Evolutionary conservation across 2,888 invertebrate genomes (phyloP), one percentile per base, ranked within the genome.

Genomic region (Acleris literana): DNA sequence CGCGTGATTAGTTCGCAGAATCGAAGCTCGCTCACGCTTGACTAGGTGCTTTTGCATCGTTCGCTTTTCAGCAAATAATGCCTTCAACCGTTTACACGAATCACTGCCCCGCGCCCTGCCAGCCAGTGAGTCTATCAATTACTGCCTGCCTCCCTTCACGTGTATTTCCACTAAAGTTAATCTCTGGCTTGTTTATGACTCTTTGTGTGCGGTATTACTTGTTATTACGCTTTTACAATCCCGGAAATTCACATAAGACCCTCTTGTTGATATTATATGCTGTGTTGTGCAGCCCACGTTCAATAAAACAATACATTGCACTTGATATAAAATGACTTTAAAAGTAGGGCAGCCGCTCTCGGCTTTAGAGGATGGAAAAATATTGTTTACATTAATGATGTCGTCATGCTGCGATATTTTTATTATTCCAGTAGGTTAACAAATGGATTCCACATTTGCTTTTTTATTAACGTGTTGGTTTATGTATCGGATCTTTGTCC

Each of bases 31-130:
- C 76, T 74, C 81, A 84, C 86, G 85, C 82, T 86, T 85, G 83
- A 88, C 86, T 86, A 81, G 82, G 73, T 78, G 80, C 85, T 83
- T 84, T 85, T 82, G 82, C 84, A 83, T 80, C 78, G 82, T 75
- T 81, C 81, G 79, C 81, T 85, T 80, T 82, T 84, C 80, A 84
- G 78, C 79, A 80, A 84, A 85, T 83, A 82, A 66, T 77, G 76
- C 81, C 77, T 80, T 80, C 79, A 79, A 79, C 79, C 82, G 83
- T 79, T 88, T 83, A 84, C 82, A 86, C 86, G 86, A 88, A 82
- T 88, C 89, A 88, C 80, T 87, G 85, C 82, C 67, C 77, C 74
- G 75, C 82, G 78, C 84, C 83, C 76, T 73, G 70, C 70, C 73
- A 70, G 71, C 73, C 74, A 72, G 68, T 72, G 72, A 74, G 74